Evolutionary conservation across 2,888 invertebrate species (phyloP).

Genomic region (Diploptera punctata): DNA sequence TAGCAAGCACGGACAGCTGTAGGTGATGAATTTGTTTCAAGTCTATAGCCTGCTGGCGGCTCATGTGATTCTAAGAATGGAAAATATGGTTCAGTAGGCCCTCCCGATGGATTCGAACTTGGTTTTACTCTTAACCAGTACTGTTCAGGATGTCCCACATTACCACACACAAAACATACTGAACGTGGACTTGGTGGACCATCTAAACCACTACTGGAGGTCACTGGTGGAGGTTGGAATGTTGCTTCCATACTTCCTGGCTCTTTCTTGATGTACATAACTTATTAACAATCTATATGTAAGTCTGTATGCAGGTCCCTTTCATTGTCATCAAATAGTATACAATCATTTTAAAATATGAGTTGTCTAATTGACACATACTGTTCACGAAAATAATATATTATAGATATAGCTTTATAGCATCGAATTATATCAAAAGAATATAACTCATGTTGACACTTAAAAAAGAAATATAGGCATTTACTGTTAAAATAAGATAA

Average conservation of each 20-base stretch:
- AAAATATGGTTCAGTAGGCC: conserved; percentile 82
- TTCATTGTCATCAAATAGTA: too few species aligned
- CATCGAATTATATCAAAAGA: too few species aligned
- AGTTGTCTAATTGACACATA: too few species aligned
- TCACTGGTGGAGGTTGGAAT: conserved; percentile 39
- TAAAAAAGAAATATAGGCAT: not conserved
- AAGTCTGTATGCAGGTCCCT: not conserved
- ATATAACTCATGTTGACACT: not conserved
- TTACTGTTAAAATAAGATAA: not conserved
- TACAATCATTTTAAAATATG: too few species aligned
- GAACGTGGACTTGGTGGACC: conserved; percentile 33
- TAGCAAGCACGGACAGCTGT: conserved; percentile 66
- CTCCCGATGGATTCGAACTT: conserved; percentile 60
- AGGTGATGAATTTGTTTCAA: conserved; percentile 42
- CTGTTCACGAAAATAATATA: too few species aligned
- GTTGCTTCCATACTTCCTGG: conserved; percentile 41
- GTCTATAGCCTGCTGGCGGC: conserved; percentile 75
- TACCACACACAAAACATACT: conserved; percentile 76
- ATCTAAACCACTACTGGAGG: conserved; percentile 45
- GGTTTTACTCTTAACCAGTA: conserved; percentile 70
- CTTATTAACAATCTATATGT: not conserved
- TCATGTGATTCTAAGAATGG: conserved; percentile 92
- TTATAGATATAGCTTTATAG: too few species aligned
- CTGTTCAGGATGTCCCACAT: conserved; percentile 67
- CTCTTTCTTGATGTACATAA: conserved; percentile 45